A percentile compares a stretch with the other conserved stretches of the same genome.
Evolutionary conservation across 1,140 invertebrate species (phyloP).

Genomic region (Luehdorfia chinensis): DNA sequence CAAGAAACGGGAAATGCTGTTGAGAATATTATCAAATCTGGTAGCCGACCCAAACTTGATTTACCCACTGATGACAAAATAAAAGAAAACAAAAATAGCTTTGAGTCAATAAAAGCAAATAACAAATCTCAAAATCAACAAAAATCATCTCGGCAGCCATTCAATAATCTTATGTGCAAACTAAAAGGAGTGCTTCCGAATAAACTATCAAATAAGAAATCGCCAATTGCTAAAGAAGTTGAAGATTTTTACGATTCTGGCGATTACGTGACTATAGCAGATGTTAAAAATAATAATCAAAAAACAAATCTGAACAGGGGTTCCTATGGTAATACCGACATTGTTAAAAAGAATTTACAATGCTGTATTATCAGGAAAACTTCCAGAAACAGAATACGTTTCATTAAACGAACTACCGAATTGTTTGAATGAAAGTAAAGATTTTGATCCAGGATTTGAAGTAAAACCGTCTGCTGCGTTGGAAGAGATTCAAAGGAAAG

Average conservation of each 20-base stretch:
- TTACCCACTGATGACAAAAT: slow-evolving; percentile 56
- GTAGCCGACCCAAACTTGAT: slow-evolving; percentile 68
- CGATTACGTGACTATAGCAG: slow-evolving; percentile 91
- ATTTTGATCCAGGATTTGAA: slow-evolving; percentile 60
- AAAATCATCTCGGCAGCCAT: slow-evolving; percentile 75
- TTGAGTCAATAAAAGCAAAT: slow-evolving; percentile 49
- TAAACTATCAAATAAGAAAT: slow-evolving; percentile 74
- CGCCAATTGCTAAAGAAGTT: slow-evolving; percentile 71
- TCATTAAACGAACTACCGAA: slow-evolving; percentile 88
- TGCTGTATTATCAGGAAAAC: slow-evolving; percentile 76
- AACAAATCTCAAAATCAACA: slow-evolving; percentile 50
- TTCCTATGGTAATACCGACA: slow-evolving; percentile 78
- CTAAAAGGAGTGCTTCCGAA: slow-evolving; percentile 80
- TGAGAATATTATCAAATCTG: slow-evolving; percentile 30
- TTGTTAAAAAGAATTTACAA: slow-evolving; percentile 78
- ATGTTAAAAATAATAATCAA: slow-evolving; percentile 86
- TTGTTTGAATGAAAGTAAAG: slow-evolving; percentile 71
- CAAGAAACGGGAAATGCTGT: slow-evolving; percentile 25
- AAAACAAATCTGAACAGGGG: slow-evolving; percentile 74
- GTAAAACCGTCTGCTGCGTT: slow-evolving; percentile 41
- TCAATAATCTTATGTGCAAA: slow-evolving; percentile 81
- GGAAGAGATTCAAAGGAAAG: slow-evolving; percentile 76
- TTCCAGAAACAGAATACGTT: slow-evolving; percentile 85
- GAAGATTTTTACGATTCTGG: slow-evolving; percentile 79
- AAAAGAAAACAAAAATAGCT: slow-evolving; percentile 40